Evolutionary conservation across 2,888 invertebrate genomes (phyloP), one percentile per base, ranked within the genome.

Genomic region (Tillus elongatus): DNA sequence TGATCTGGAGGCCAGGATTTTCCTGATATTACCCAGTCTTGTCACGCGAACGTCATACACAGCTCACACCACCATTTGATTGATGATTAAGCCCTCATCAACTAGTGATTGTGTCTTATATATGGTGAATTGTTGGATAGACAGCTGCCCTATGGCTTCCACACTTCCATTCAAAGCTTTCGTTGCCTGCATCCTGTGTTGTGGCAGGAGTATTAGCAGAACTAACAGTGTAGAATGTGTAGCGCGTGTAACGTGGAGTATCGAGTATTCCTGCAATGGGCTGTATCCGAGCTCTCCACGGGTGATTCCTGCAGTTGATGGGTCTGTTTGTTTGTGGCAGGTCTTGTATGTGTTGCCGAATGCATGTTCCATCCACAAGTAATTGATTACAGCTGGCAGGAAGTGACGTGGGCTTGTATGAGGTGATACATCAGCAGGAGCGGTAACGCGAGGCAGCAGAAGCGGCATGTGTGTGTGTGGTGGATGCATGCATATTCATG

Each of bases 321-420:
- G 6, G 24, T 19, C 6, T 19, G 24, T 19, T n/a, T 60, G 61
- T 60, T 58, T 56, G 57, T 60, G 60, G 56, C 57, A 58, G 58
- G 56, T 57, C 60, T 61, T 63, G 60, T 63, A 58, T 61, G 61
- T 63, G 64, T 62, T 60, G 55, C 62, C 53, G 57, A 63, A 61
- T 60, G 60, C 63, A 64, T 63, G 64, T 63, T 64, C 62, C 24
- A n/a, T 19, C 24, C 60, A 59, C 63, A 59, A 61, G 61, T 64
- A 66, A 66, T 66, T 66, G 64, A 66, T 66, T 63, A 63, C 57
- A 60, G 59, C 56, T 57, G 58, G 47, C 56, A 55, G 60, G 56
- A 57, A 57, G 52, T 60, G 58, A 58, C 60, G 54, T 49, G 51
- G 48, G 54, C 54, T 54, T 57, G 58, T 57, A 19, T 19, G 15